Evolutionary conservation across 2,888 invertebrate genomes (phyloP), one percentile per base, ranked within the genome.

Genomic region (Pyrochroa serraticornis): DNA sequence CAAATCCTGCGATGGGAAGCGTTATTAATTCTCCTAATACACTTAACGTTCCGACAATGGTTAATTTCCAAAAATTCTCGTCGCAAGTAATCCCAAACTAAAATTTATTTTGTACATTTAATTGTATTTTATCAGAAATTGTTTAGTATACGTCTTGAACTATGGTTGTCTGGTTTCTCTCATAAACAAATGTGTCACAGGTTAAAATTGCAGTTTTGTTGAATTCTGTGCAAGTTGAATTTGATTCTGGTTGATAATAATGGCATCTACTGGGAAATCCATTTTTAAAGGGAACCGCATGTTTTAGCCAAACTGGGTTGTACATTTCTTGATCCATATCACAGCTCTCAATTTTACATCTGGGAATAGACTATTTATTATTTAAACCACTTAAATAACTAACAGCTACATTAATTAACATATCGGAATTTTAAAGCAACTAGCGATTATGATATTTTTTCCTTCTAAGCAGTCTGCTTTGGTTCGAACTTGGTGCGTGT

Each of bases 11-110:
- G 55, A 89, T 81, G 7, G 88, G 82, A 77, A 90, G 83, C 8
- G 90, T 87, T 30, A 88, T 78, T 68, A 91, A 86, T 80, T 90
- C 89, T 13, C 90, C 91, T 42, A 88, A 75, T 72, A 88, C 90
- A 74, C 89, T 90, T 7, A 89, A 81, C 0, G 90, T 90, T 12
- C 90, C 90, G 33, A 89, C 84, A 64, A 90, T 72, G 0, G 89
- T 85, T 53, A 87, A 76, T 76, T 87, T 88, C 89, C 89, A 90
- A 52, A 85, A 76, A 60, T 81, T 77, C 63, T 83, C 82, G 58
- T 83, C 79, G 68, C 88, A 88, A 37, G 84, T 84, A 47, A 88
- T 75, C 68, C 82, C 79, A 74, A 87, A 88, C 88, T 88, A 77
- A 12, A 79, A 79, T 39, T 33, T 12, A 45, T 33, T 10, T 12